Evolutionary conservation across 2,888 invertebrate species (phyloP), one percentile per base, ranked within the genome.

Genomic region (Leptogaster cylindrica): DNA sequence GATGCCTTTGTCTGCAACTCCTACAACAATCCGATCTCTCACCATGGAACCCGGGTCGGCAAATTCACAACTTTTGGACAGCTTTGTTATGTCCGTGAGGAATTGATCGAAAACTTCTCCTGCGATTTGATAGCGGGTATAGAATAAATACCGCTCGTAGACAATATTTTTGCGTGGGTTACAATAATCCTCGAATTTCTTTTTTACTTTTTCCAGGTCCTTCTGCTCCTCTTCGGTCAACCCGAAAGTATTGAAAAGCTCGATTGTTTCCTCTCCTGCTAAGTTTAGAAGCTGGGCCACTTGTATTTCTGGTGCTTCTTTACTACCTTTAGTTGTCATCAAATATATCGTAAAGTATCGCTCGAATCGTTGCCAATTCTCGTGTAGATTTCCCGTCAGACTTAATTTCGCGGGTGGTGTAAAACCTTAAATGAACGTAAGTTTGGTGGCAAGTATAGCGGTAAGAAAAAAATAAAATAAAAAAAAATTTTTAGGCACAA

Each of bases 231-330:
- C 64, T 25, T 23, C 58, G 12, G 27, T 39, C 64, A 69, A 36
- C 8, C 28, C 36, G 5, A 67, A 52, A 7, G 64, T 58, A 27
- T 51, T 58, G 27, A 41, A 68, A 2, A 66, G 41, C 39, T 68
- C 68, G n/a, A 67, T 55, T 2, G 63, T 46, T 4, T 69, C 41
- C 51, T 61, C 64, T 16, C 66, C 66, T 3, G 66, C 68, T 48
- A 58, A 68, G 1, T 51, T 61, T 20, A 66, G 46, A 41, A 55
- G 58, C 23, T 58, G 18, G 1, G 55, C 66, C n/a, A 66, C 66
- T 50, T 66, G 66, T 4, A 55, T 33, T 10, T 41, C 39, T 14
- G 50, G 50, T 14, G 31, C 25, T 27, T 68, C 68, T 7, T 28
- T 20, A 16, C 41, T n/a, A 1, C 39, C 58, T 50, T 65, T 65